Evolutionary conservation across 2,888 invertebrate species (phyloP).

Genomic region (Crocallis elinguaria): DNA sequence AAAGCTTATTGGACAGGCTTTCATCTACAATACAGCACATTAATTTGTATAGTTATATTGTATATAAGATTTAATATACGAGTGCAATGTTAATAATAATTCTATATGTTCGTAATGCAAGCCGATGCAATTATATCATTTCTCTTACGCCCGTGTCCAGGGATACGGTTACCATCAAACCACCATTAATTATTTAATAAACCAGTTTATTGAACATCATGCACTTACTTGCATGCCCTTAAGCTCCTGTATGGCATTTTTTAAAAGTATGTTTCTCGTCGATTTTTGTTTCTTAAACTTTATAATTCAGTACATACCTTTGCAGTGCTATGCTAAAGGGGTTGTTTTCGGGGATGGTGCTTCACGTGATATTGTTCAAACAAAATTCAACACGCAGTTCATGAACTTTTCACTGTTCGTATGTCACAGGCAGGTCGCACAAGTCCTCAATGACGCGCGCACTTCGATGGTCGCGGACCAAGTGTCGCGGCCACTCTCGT

Average conservation of each 20-base stretch:
- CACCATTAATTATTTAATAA: slow-evolving; percentile 71
- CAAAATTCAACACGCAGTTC: slow-evolving; percentile 80
- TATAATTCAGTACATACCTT: slow-evolving; percentile 62
- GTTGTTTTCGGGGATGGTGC: slow-evolving; percentile 50
- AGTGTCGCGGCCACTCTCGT: slow-evolving; percentile 82
- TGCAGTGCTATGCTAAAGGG: slow-evolving; percentile 46
- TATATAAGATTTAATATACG: too few relatives aligned
- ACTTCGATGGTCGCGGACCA: slow-evolving; percentile 70
- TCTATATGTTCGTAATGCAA: background rate
- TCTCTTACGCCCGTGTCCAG: slow-evolving; percentile 45
- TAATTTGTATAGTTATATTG: too few relatives aligned
- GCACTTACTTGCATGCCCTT: slow-evolving; percentile 55
- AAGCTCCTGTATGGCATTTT: slow-evolving; percentile 46
- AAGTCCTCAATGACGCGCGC: slow-evolving; percentile 72
- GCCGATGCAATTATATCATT: slow-evolving; percentile 45
- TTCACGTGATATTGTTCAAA: slow-evolving; percentile 74
- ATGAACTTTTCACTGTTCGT: slow-evolving; percentile 83
- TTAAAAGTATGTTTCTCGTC: slow-evolving; percentile 37
- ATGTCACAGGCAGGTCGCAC: slow-evolving; percentile 77
- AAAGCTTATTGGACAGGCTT: too few relatives aligned
- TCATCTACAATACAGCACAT: too few relatives aligned
- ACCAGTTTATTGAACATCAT: slow-evolving; percentile 73
- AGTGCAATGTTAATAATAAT: background rate
- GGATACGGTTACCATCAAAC: slow-evolving; percentile 40
- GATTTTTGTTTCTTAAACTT: slow-evolving; percentile 16